phyloP scores from a whole-genome alignment of 2,113 vertebrate species.

The Chaetops frenatus region DNA sequence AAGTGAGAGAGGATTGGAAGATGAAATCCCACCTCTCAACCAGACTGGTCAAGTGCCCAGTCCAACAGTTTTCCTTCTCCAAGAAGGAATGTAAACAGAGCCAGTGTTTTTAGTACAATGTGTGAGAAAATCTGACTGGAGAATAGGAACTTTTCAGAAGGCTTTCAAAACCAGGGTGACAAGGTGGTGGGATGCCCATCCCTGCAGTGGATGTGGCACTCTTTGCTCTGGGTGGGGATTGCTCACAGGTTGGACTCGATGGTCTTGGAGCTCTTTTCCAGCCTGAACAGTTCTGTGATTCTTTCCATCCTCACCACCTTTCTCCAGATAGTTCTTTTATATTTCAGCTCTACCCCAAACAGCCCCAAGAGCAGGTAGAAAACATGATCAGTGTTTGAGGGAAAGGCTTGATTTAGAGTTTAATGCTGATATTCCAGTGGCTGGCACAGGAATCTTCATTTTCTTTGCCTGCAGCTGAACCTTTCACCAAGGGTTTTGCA shows the following conservation, averaged over 20 bases:
- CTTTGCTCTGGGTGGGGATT: neutral
- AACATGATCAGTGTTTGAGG: neutral
- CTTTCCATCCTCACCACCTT: neutral
- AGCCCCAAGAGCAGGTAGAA: neutral
- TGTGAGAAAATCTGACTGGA: too few species aligned
- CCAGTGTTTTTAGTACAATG: too few species aligned
- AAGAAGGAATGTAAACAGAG: too few species aligned
- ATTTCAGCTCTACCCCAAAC: neutral
- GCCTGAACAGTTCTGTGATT: neutral
- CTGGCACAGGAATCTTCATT: neutral
- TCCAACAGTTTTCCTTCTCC: too few species aligned
- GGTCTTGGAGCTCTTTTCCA: neutral
- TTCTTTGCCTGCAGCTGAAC: neutral
- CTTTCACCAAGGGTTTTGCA: neutral
- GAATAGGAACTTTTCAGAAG: too few species aligned
- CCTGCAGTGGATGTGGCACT: neutral
- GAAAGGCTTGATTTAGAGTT: neutral
- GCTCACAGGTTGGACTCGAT: neutral
- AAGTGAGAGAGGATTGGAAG: too few species aligned
- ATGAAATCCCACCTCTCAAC: too few species aligned
- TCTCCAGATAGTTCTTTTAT: neutral
- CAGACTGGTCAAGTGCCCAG: too few species aligned
- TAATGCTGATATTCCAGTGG: neutral
- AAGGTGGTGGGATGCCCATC: neutral
- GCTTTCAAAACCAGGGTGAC: too few species aligned